These are phyloP conservation scores for Stegodyphus dumicola DNA, from an alignment of 1,140 invertebrate genomes.

Conservation along the genomic window DNA sequence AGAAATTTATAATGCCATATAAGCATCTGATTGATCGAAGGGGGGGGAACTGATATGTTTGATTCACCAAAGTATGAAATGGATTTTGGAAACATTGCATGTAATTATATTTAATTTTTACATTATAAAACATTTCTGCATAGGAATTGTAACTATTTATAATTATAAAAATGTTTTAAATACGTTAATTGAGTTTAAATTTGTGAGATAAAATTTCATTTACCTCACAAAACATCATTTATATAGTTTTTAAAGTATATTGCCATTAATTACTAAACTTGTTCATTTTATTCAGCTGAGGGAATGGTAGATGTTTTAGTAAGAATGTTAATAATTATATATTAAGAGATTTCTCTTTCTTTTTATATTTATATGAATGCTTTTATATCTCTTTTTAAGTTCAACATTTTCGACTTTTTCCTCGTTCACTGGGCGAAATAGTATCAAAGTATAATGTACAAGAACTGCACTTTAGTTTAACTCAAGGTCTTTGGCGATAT, in stretches of 20 bases:
- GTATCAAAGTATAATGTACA: constrained; percentile 84
- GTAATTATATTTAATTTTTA: too few relatives aligned
- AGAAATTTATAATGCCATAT: too few relatives aligned
- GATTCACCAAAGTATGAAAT: too few relatives aligned
- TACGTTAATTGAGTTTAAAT: not conserved
- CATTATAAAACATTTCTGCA: too few relatives aligned
- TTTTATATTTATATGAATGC: not conserved
- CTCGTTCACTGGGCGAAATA: constrained; percentile 90
- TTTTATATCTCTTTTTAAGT: constrained; percentile 27
- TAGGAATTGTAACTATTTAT: too few relatives aligned
- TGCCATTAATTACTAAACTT: not conserved
- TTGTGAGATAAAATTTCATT: not conserved
- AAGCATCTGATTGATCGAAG: too few relatives aligned
- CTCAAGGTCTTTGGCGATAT: constrained; percentile 92
- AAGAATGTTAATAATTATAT: not conserved
- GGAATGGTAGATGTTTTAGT: not conserved
- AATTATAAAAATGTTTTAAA: too few relatives aligned
- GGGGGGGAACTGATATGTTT: too few relatives aligned
- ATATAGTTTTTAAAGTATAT: not conserved
- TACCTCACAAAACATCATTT: not conserved
- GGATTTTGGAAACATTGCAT: too few relatives aligned
- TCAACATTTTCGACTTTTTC: constrained; percentile 86
- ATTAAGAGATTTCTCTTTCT: not conserved
- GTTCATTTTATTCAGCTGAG: not conserved
- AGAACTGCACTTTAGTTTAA: constrained; percentile 91